Evolutionary conservation across 1,140 invertebrate genomes (phyloP).

Genomic region (Ceratina japonica): DNA sequence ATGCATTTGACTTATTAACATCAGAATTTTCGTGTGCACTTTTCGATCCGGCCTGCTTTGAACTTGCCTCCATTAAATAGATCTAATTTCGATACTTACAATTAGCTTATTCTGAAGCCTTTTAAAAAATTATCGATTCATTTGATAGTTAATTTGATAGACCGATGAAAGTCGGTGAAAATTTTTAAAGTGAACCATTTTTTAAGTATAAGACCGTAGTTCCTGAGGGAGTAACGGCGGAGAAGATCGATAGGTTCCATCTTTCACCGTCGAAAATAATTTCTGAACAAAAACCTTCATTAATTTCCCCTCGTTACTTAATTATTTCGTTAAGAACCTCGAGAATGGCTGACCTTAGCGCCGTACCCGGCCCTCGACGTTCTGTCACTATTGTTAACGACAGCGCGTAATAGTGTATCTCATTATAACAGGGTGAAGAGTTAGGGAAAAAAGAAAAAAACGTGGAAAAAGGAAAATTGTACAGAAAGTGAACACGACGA

Average conservation of each 20-base stretch:
- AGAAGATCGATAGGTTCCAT: not conserved
- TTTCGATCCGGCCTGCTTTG: slow-evolving; percentile 35
- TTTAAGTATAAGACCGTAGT: too few species aligned
- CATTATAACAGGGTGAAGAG: slow-evolving; percentile 21
- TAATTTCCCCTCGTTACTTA: slow-evolving; percentile 24
- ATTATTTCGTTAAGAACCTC: slow-evolving; percentile 37
- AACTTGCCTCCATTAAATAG: slow-evolving; percentile 33
- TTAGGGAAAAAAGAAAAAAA: not conserved
- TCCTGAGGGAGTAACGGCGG: too few species aligned
- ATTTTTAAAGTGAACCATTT: not conserved
- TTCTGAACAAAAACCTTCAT: not conserved
- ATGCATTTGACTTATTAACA: too few species aligned
- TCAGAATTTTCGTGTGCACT: slow-evolving; percentile 16
- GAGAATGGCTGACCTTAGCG: slow-evolving; percentile 33
- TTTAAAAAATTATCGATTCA: slow-evolving; percentile 32
- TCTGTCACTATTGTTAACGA: slow-evolving; percentile 38
- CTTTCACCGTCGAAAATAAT: not conserved
- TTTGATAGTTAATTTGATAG: not conserved
- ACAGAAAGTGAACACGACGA: not conserved
- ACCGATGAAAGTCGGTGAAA: not conserved
- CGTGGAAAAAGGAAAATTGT: not conserved
- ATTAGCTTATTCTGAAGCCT: slow-evolving; percentile 12
- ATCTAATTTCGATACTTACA: slow-evolving; percentile 41
- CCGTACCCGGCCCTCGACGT: slow-evolving; percentile 19
- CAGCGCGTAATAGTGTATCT: slow-evolving; percentile 17